Base-by-base conservation (phyloP, 2,113 vertebrate genomes). In the Tursiops truncatus region DNA sequence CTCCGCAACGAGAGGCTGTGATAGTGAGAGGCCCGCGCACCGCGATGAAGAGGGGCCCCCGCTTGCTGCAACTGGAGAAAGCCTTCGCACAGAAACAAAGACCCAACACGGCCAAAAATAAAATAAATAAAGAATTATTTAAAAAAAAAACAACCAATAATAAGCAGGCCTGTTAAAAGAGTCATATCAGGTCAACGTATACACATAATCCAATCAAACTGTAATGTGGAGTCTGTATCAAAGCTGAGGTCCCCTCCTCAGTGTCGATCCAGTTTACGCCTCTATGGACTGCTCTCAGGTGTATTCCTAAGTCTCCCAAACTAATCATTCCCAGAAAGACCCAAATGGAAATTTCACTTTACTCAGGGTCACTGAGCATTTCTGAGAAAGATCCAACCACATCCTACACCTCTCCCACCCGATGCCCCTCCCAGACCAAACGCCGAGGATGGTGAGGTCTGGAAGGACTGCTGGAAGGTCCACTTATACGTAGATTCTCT, bases 371-470 rank as follows among this genome's bases (percentile, higher is more conserved):
- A 8, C 21, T 60, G 63, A 70, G n/a, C 28, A 7, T 41, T 44
- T 81, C 15, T 33, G 38, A 44, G 47, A 79, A 65, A 70, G 67
- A 17, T 5, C 20, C 17, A 33, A n/a, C 8, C 0, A 5, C 18
- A 31, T 36, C 28, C 63, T 47, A 18, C 2, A 13, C 11, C 3
- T n/a, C 77, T 26, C 33, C 31, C 50, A 53, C 12, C 33, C 50
- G 2, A 6, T 18, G 23, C 23, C 53, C 56, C n/a, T 81, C 50
- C 33, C 3, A 4, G 74, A 77, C 4, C 7, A 53, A 67, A 18
- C 0, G 6, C 36, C 8, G 20, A 31, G 4, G 65, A 81, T 0
- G 21, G 20, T 21, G 2, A 25, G 0, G 20, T 38, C 8, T 26
- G 76, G 41, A 44, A 15, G 60, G n/a, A 23, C 11, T 21, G 44